phyloP scores from a whole-genome alignment of 2,113 vertebrate genomes.

The Caranx melampygus region DNA sequence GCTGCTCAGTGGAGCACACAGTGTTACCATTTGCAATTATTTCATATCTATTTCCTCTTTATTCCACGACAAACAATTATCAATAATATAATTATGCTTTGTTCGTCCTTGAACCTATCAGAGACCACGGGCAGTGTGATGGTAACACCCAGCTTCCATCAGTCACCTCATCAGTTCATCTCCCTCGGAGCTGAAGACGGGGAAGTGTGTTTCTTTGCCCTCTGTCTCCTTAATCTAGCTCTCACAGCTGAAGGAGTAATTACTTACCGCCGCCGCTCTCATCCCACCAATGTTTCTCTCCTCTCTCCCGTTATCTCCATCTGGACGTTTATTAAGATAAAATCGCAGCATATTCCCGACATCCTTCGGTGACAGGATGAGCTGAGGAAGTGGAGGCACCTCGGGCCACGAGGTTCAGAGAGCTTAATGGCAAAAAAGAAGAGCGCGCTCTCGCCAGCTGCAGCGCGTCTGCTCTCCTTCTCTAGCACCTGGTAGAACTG shows the following conservation, averaged over 20 bases:
- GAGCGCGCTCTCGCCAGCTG: not conserved
- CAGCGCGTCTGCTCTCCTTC: not conserved
- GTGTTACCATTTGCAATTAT: not conserved
- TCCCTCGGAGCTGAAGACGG: conserved; percentile 7
- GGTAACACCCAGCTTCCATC: not conserved
- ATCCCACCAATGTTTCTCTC: conserved; percentile 14
- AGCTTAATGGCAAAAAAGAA: conserved; percentile 4
- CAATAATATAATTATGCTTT: not conserved
- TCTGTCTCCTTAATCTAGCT: conserved; percentile 42
- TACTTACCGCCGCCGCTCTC: conserved; percentile 20
- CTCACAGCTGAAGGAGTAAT: conserved; percentile 48
- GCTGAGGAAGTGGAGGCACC: conserved; percentile 21
- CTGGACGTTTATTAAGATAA: conserved; percentile 28
- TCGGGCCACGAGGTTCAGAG: conserved; percentile 3
- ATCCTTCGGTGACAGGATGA: conserved; percentile 31
- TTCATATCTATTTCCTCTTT: not conserved
- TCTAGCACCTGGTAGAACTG: not conserved
- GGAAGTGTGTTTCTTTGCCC: conserved; percentile 19
- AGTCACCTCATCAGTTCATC: conserved; percentile 37
- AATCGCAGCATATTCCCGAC: conserved; percentile 42
- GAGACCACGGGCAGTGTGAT: not conserved
- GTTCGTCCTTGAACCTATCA: not conserved
- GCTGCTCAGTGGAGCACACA: not conserved
- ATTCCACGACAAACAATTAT: not conserved
- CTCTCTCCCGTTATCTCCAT: conserved; percentile 2